These are phyloP conservation scores for Drosophila cardini DNA, from an alignment of 1,140 invertebrate species.

Conservation along the genomic window DNA sequence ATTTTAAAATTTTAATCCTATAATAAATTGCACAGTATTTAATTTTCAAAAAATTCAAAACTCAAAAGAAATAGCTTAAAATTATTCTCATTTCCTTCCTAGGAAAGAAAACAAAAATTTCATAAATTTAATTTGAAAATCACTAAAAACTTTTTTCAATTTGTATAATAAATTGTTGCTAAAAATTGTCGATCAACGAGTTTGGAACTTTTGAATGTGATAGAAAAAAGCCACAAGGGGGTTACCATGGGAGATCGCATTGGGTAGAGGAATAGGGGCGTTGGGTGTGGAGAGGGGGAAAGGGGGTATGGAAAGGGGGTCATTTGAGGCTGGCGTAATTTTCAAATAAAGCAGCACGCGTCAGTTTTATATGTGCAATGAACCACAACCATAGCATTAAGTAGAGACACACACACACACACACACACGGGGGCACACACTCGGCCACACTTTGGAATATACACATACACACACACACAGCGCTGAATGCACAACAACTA, in stretches of 20 bases:
- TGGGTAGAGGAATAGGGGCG: background rate
- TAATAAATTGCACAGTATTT: no score
- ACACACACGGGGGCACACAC: conserved; percentile 5
- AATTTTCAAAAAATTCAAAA: no score
- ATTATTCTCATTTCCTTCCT: no score
- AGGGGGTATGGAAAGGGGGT: conserved; percentile 7
- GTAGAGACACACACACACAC: conserved; percentile 14
- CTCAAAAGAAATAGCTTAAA: no score
- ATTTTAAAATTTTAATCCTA: no score
- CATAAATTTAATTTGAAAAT: background rate
- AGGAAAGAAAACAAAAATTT: no score
- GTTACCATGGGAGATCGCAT: background rate
- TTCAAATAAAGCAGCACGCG: conserved; percentile 67
- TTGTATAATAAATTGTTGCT: conserved; percentile 7
- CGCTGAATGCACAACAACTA: conserved; percentile 43
- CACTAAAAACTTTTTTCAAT: background rate
- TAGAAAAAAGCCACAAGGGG: background rate
- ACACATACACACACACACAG: conserved; percentile 47
- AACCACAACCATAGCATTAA: conserved; percentile 50
- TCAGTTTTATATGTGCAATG: conserved; percentile 56
- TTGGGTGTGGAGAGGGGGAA: background rate
- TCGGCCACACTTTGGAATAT: no score
- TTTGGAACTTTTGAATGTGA: background rate
- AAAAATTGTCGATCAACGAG: background rate
- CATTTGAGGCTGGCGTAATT: conserved; percentile 48